phyloP scores from a whole-genome alignment of 2,113 vertebrate species.

The Chamaetylas fuelleborni region DNA sequence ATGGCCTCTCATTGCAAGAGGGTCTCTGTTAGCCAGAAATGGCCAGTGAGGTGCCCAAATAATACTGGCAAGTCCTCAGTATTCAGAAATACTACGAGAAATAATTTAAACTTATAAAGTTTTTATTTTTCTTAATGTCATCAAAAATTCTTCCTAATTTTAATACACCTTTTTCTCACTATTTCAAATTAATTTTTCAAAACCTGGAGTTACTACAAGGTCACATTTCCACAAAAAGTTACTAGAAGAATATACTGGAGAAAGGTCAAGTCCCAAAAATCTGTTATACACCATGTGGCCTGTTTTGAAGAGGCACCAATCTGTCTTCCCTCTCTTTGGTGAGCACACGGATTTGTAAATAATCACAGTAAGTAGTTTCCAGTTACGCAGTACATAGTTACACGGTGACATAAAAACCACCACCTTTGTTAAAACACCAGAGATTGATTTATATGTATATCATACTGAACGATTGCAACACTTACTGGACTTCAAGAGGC shows the following conservation, averaged over 20 bases:
- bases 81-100: not conserved
- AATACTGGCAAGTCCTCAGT: not conserved
- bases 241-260: not conserved
- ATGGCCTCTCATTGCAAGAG: not conserved
- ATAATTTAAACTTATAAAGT: not conserved
- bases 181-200: not conserved
- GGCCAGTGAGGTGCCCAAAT: not conserved
- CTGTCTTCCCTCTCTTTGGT: not conserved
- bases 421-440: not conserved
- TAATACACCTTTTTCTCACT: not conserved
- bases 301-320: not conserved
- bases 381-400: not conserved
- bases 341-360: not conserved
- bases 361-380: not conserved
- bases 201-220: not conserved
- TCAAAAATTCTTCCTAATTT: not conserved
- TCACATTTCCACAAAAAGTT: not conserved
- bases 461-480: not conserved
- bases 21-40: not conserved
- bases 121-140: not conserved
- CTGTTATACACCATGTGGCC: fast-evolving
- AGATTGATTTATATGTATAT: not conserved
- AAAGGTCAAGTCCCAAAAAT: not conserved
- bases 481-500: not conserved
- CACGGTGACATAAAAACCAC: not conserved